Conservation (phyloP, 2,797 vertebrate species). For the Lemur catta region DNA sequence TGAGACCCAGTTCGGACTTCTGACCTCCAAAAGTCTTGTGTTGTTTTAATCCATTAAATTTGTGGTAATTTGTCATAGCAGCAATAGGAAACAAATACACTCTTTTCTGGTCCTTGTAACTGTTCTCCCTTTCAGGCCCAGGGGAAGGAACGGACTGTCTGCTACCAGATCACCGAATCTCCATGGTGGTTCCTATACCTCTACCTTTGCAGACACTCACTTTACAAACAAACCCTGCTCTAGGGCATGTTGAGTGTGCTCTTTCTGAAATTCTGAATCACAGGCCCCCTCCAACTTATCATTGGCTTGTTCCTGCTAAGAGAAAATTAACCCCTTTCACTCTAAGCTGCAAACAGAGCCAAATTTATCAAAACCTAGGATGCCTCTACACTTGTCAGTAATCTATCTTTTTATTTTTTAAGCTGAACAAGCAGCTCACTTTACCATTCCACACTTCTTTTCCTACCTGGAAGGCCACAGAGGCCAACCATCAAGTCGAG, state of each 20-base stretch:
- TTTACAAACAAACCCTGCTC: neutral
- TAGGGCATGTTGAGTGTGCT: neutral
- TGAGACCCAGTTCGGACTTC: neutral
- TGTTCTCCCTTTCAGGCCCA: neutral
- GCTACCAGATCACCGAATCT: neutral
- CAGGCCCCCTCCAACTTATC: no score
- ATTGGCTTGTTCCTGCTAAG: neutral
- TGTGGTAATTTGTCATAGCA: neutral
- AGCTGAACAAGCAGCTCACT: neutral
- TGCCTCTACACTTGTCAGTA: neutral
- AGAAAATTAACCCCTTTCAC: constrained; percentile 1
- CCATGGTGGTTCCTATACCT: neutral
- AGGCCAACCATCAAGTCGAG: neutral
- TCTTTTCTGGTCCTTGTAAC: neutral
- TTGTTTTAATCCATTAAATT: neutral
- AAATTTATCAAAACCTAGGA: neutral
- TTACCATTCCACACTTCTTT: neutral
- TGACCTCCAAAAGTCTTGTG: neutral
- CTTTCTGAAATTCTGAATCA: neutral
- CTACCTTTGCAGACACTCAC: neutral
- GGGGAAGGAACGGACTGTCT: neutral
- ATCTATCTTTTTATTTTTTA: neutral
- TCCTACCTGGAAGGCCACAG: neutral
- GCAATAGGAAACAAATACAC: neutral
- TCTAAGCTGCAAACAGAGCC: constrained; percentile 7